Evolutionary conservation across 1,140 invertebrate species (phyloP).

Genomic region (Caenorhabditis elegans): WBcel235 BX284604.4:9559501-9560000

Average conservation of each 20-base stretch:
- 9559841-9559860: neutral
- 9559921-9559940: constrained; percentile 28
- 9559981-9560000: constrained; percentile 21
- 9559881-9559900: constrained; percentile 16
- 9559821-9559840: constrained; percentile 18
- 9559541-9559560: neutral
- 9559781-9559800: constrained; percentile 3
- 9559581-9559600: neutral
- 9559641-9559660: too few species aligned
- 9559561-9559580: neutral
- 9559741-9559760: constrained; percentile 31
- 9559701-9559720: neutral
- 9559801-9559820: constrained; percentile 29
- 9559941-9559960: constrained; percentile 37
- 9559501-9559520: constrained; percentile 30
- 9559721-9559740: constrained; percentile 4
- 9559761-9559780: constrained; percentile 23
- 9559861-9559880: constrained; percentile 18
- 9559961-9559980: constrained; percentile 36
- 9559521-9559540: constrained; percentile 1
- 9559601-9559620: neutral
- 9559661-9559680: constrained; percentile 26
- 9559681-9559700: constrained; percentile 24
- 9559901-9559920: constrained; percentile 26
- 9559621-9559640: neutral